Evolutionary conservation across 2,888 invertebrate genomes (phyloP), one percentile per base, ranked within the genome.

Genomic region (Aphelenchoides bicaudatus): DNA sequence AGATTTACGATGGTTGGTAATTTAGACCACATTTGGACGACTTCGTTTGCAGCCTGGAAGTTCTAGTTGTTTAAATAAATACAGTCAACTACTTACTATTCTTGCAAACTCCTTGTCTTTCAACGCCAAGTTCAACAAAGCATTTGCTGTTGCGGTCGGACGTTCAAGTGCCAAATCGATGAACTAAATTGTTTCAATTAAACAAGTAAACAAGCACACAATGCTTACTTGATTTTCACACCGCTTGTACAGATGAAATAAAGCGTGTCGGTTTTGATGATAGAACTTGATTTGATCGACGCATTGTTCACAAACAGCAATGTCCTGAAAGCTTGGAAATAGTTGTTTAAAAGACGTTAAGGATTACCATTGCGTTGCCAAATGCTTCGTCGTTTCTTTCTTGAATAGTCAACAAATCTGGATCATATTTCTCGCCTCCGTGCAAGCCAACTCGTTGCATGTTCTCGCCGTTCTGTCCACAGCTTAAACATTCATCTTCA

Each of bases 151-250:
- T 10, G 43, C 43, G 23, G 10, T 43, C 16, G 43, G 43, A 21
- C 43, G 43, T 43, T 43, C 16, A 8, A 43, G 23, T 6, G 43
- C 43, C 43, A 43, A 43, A 43, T 43, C 43, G 23, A 43, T 6
- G 23, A 43, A 21, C 43, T 43, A 43, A 43, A 43, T 8, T n/a
- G n/a, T 10, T 8, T 6, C 23, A n/a, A n/a, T 34, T 10, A 34
- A 34, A 34, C 10, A 34, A 34, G 34, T 10, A n/a, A 34, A 34
- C 10, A 10, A 10, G 34, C 34, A 34, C 10, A n/a, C 23, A 43
- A 43, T 13, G 19, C 8, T 39, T 29, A 51, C 52, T 6, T 54
- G 30, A 21, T 54, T 37, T 10, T 54, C 43, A 16, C 54, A 54
- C 19, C 28, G 29, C 31, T 54, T 54, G 2, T 29, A 21, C 21